Conservation (phyloP, 2,888 invertebrate species). For the Pyrochroa serraticornis region DNA sequence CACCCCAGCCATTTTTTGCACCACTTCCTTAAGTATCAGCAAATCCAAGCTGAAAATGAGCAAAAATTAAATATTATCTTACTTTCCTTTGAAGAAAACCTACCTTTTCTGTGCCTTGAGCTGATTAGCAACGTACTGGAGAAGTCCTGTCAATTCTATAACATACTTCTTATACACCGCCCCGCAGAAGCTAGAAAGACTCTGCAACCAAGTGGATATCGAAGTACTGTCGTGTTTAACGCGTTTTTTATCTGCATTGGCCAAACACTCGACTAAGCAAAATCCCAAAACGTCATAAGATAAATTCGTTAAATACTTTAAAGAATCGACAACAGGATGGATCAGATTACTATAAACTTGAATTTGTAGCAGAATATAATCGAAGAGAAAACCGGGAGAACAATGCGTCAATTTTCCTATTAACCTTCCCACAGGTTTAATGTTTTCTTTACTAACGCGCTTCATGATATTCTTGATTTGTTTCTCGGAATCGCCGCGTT, state of each 20-base stretch:
- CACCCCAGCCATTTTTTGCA: conserved; percentile 99
- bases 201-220: conserved; percentile 92
- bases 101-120: conserved; percentile 95
- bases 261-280: conserved; percentile 92
- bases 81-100: conserved; percentile 20
- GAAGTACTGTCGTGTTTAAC: conserved; percentile 90
- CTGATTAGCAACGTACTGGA: conserved; percentile 97
- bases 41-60: conserved; percentile 76
- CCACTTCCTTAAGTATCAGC: conserved; percentile 93
- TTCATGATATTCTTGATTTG: conserved; percentile 97
- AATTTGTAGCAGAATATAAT: conserved; percentile 71
- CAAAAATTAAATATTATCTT: neutral
- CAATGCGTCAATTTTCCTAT: conserved; percentile 97
- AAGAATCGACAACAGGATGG: conserved; percentile 93
- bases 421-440: conserved; percentile 93
- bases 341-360: conserved; percentile 58
- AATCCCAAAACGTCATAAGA: conserved; percentile 96
- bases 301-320: conserved; percentile 93
- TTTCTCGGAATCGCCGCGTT: conserved; percentile 86
- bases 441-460: conserved; percentile 96
- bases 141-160: conserved; percentile 90
- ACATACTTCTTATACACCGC: conserved; percentile 97
- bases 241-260: conserved; percentile 75
- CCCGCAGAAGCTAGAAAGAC: conserved; percentile 93
- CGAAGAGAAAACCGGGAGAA: conserved; percentile 93